phyloP scores from a whole-genome alignment of 2,888 invertebrate species.

The Ypsolopha scabrella region DNA sequence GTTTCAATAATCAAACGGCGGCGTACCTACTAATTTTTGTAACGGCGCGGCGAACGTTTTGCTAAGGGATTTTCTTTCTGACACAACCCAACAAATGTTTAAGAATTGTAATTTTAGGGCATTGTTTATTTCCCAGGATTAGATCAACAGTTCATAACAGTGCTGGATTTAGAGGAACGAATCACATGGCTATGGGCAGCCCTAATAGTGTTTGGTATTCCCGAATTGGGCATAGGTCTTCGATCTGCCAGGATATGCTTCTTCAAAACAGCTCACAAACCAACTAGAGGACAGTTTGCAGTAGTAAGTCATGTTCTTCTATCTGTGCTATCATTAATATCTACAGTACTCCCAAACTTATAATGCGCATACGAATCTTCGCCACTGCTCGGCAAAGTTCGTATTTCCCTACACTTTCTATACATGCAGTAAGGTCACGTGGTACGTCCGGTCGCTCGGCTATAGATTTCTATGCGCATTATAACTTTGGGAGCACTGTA shows the following conservation, averaged over 20 bases:
- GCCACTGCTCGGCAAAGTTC: too few relatives aligned
- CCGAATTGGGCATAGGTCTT: constrained; percentile 81
- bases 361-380: too few relatives aligned
- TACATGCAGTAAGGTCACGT: too few relatives aligned
- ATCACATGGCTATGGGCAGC: constrained; percentile 86
- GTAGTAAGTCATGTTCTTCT: constrained; percentile 45
- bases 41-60: too few relatives aligned
- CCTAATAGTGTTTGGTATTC: constrained; percentile 79
- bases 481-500: too few relatives aligned
- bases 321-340: not conserved
- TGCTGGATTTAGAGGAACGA: constrained; percentile 73
- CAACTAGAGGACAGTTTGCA: constrained; percentile 65
- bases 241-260: constrained; percentile 77
- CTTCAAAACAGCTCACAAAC: constrained; percentile 77
- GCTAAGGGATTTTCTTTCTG: not conserved
- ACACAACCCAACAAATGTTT: not conserved
- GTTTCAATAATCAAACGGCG: too few relatives aligned
- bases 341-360: too few relatives aligned
- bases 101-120: not conserved
- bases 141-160: constrained; percentile 73
- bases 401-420: too few relatives aligned
- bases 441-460: too few relatives aligned
- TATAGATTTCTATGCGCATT: too few relatives aligned
- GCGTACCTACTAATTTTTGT: too few relatives aligned
- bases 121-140: constrained; percentile 48